Base-by-base conservation (phyloP, 2,113 vertebrate genomes). In the Corythornis vintsioides region DNA sequence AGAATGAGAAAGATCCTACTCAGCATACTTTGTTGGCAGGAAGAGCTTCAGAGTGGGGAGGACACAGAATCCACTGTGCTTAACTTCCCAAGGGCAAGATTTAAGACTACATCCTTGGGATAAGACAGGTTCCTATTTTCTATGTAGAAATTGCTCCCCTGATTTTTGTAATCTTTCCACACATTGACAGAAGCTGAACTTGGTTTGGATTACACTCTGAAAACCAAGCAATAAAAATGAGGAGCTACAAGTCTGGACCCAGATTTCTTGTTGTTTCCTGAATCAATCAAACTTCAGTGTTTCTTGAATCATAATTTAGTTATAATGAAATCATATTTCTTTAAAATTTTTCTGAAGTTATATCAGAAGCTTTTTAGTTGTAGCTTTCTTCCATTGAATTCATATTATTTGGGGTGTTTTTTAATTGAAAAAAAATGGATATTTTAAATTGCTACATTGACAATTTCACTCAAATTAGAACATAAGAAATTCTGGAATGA, bases 41-140 rank as follows among this genome's bases (percentile, higher is more conserved):
- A 66, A 38, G 42, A 70, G 17, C 18, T 83, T 70, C 64, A 50
- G 59, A 42, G 11, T 22, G 17, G 25, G 19, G 20, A 69, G 48
- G 40, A 35, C 5, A 10, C 4, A 48, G 64, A 90, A 83, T 59
- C 24, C 75, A 38, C 63, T 0, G 0, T 40, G 29, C n/a, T 83
- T 40, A 45, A 48, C 3, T 24, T 93, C 47, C 83, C 67, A 53
- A 89, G 33, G 24, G 55, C 22, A 83, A 45, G 75, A 53, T 65
- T 88, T 82, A 40, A 29, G 10, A 61, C 35, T 2, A 5, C 20
- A 75, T 50, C 40, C 45, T 53, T 38, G 50, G 52, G 76, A 76
- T 73, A 42, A 89, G 42, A 29, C 64, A 66, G 55, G 5, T 88
- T 50, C 59, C 26, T 63, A 4, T 38, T 88, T 35, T 24, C 67